Percentiles rank a stretch among this genome's conserved stretches.
Evolutionary conservation across 2,888 invertebrate species (phyloP).

Genomic region (Bombylius discolor): DNA sequence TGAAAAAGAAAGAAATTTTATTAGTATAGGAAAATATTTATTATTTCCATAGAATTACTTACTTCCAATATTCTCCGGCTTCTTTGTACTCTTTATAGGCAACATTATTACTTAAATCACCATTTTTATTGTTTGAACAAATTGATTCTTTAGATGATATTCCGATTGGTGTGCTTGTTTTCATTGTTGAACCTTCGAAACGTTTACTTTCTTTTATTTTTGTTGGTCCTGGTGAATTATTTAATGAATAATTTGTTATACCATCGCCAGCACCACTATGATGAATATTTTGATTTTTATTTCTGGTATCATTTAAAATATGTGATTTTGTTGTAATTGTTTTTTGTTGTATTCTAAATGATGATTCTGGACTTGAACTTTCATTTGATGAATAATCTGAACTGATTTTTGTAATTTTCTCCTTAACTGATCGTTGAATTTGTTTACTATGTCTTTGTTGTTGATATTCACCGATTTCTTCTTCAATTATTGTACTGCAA

Average conservation of each 20-base stretch:
- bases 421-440: constrained; percentile 12
- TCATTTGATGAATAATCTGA: constrained; percentile 48
- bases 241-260: too few relatives aligned
- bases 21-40: not conserved
- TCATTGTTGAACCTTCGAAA: too few relatives aligned
- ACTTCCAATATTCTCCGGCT: constrained; percentile 79
- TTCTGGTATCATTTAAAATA: too few relatives aligned
- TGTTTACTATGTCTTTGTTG: constrained; percentile 19
- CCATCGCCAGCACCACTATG: too few relatives aligned
- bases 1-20: not conserved
- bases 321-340: constrained; percentile 27
- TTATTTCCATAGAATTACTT: constrained; percentile 32
- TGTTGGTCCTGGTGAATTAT: too few relatives aligned
- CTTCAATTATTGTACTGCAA: constrained; percentile 31
- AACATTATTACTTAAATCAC: constrained; percentile 39
- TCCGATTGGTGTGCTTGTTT: constrained; percentile 12
- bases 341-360: constrained; percentile 13
- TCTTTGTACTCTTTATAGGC: constrained; percentile 62
- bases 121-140: constrained; percentile 12
- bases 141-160: not conserved
- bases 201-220: too few relatives aligned
- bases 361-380: constrained; percentile 31
- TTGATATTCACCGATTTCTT: constrained; percentile 23
- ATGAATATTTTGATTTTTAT: too few relatives aligned
- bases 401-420: constrained; percentile 22